Conservation (phyloP, 2,888 invertebrate species). For the Diploptera punctata region DNA sequence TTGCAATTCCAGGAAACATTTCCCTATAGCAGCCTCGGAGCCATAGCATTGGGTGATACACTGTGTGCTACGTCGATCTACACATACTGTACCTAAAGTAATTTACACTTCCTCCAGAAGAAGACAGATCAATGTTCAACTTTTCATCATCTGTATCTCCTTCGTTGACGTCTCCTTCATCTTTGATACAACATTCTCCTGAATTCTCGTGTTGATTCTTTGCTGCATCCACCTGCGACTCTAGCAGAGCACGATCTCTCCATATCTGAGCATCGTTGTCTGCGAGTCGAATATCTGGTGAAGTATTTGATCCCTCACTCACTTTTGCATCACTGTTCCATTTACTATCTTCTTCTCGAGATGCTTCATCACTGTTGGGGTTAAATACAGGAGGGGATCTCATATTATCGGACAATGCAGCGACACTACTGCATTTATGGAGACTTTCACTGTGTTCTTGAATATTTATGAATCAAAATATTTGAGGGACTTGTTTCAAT, state of each 20-base stretch:
- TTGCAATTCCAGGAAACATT: background rate
- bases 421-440: background rate
- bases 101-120: constrained; percentile 39
- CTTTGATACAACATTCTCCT: background rate
- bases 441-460: too few species aligned
- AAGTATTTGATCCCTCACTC: constrained; percentile 5
- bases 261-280: constrained; percentile 2
- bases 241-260: background rate
- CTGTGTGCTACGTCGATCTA: constrained; percentile 27
- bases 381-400: constrained; percentile 34
- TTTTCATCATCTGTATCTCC: constrained; percentile 29
- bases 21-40: background rate
- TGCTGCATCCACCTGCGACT: background rate
- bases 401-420: too few species aligned
- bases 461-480: too few species aligned
- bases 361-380: constrained; percentile 42
- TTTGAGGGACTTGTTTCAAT: too few species aligned
- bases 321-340: constrained; percentile 10
- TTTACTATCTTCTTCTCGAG: constrained; percentile 38
- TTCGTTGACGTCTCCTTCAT: constrained; percentile 23
- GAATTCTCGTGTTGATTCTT: background rate
- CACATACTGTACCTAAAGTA: constrained; percentile 42
- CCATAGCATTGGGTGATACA: background rate
- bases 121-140: constrained; percentile 28
- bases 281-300: background rate